Percentiles rank a stretch among this genome's conserved stretches.
Evolutionary conservation across 2,888 invertebrate species (phyloP).

Genomic region (Pseudanteris insignis): DNA sequence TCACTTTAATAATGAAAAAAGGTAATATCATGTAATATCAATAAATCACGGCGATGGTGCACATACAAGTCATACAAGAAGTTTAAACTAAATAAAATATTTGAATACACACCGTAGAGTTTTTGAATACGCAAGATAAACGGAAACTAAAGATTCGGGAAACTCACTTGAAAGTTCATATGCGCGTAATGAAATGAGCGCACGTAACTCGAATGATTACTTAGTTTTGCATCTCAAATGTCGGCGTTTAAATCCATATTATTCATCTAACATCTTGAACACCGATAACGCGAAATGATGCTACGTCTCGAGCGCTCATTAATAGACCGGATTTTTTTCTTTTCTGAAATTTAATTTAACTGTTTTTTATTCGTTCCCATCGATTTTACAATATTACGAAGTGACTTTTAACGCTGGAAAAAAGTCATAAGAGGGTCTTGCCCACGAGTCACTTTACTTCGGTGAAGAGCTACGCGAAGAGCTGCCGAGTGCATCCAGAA

Average conservation of each 20-base stretch:
- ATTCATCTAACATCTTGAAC: too few species aligned
- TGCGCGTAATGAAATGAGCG: conserved; percentile 11
- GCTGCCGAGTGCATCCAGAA: conserved; percentile 39
- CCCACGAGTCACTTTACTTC: conserved; percentile 30
- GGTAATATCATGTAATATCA: too few species aligned
- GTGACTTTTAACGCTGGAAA: conserved; percentile 25
- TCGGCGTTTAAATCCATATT: too few species aligned
- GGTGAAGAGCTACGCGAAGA: conserved; percentile 20
- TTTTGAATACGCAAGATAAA: conserved; percentile 11
- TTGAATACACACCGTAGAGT: conserved; percentile 9
- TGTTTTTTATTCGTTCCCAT: conserved; percentile 6
- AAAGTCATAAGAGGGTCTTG: conserved; percentile 30
- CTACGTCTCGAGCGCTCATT: too few species aligned
- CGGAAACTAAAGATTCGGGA: conserved; percentile 13
- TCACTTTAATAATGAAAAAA: too few species aligned
- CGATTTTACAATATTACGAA: conserved; percentile 20
- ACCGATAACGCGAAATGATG: too few species aligned
- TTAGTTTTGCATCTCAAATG: too few species aligned
- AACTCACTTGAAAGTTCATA: conserved; percentile 14
- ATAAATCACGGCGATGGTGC: too few species aligned
- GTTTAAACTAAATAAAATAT: conserved; percentile 11
- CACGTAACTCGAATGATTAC: conserved; percentile 12
- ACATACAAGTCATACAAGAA: conserved; percentile 8
- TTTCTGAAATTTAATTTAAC: conserved; percentile 6
- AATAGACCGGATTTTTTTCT: too few species aligned